Base-by-base conservation (phyloP, 1,140 invertebrate species). In the Drosophila mayri region DNA sequence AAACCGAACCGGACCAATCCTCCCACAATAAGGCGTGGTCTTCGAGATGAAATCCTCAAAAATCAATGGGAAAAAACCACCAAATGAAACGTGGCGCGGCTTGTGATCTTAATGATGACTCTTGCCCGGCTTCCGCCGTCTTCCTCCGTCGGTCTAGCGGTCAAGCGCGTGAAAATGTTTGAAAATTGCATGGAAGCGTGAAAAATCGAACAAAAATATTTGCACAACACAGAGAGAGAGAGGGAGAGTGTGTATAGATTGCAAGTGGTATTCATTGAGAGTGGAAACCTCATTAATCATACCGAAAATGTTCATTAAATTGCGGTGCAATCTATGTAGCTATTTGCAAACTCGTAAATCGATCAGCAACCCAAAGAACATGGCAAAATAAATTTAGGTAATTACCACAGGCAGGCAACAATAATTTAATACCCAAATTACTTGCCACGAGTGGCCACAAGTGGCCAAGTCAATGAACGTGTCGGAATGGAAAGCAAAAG, bases 171-270 rank as follows among this genome's bases (percentile, higher is more conserved):
- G 46, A 76, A 86, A 87, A 87, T 84, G 80, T 62, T 66, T 47
- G 57, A 81, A 76, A 90, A 79, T 84, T 79, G 81, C 85, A 90
- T 90, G 86, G 85, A 90, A 90, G 85, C 85, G 85, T 90, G 81
- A 90, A 90, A 90, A 81, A 79, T 79, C 77, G 81, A 85, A 67
- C 60, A 81, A 84, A 81, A 88, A 81, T 90, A 90, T 90, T 78
- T 79, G 61, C 55, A 46, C 58, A 43, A 32, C 14, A 50, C 16
- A 12, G 4, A 49, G 16, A 9, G 22, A 28, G 25, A 25, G 25
- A 25, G 16, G n/a, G 46, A 4, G 22, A 28, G 28, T 20, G 49
- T 50, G 28, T 35, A n/a, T 20, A 46, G 64, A 70, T 73, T 54
- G 70, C 49, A 63, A 76, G 52, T 60, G 41, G 20, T 72, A 74